These are phyloP conservation scores for Onthophagus sagittarius DNA, from an alignment of 2,888 invertebrate species.

Conservation along the genomic window DNA sequence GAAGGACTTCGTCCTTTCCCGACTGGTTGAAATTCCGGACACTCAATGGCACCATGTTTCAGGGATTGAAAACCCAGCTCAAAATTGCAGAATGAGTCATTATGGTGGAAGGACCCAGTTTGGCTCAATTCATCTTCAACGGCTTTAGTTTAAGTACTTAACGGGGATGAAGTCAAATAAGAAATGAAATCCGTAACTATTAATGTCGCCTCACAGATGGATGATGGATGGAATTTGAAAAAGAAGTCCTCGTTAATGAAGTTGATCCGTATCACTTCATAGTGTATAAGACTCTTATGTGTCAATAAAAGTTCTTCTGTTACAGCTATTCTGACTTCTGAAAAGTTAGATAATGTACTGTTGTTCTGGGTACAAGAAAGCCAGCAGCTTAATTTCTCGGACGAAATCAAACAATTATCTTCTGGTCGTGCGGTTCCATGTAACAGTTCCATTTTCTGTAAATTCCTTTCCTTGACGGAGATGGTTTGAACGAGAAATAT, in stretches of 20 bases:
- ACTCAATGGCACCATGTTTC: background rate
- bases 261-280: background rate
- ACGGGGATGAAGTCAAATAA: background rate
- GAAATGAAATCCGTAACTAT: background rate
- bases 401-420: background rate
- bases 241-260: background rate
- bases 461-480: background rate
- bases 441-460: background rate
- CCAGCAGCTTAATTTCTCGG: background rate
- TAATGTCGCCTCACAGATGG: background rate
- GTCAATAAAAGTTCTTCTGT: background rate
- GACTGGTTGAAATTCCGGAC: background rate
- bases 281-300: background rate
- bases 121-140: background rate
- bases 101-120: background rate
- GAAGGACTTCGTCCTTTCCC: background rate
- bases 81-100: background rate
- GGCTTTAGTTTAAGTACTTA: background rate
- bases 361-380: background rate
- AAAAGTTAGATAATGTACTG: background rate
- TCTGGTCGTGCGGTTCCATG: background rate
- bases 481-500: background rate
- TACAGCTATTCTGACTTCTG: background rate
- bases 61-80: background rate
- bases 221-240: background rate